Conservation (phyloP, 2,113 vertebrate species). For the Sceloporus undulatus region DNA sequence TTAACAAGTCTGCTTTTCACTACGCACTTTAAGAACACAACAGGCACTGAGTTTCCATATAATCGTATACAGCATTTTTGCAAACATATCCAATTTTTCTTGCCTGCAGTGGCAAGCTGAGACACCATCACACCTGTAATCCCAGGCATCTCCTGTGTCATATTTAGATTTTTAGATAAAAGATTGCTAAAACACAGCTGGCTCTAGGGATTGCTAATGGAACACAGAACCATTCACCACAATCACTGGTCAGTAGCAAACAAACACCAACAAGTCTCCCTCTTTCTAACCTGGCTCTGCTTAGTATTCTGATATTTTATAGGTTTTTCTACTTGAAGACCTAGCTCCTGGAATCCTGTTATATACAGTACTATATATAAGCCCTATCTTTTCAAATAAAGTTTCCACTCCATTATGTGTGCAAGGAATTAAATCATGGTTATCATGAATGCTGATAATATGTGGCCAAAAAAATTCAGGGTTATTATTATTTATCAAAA, state of each 20-base stretch:
- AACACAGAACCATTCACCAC: constrained; percentile 21
- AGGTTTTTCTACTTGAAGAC: not conserved
- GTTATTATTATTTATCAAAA: not conserved
- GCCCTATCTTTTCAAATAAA: not conserved
- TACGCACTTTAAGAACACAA: constrained; percentile 61
- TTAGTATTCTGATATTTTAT: not conserved
- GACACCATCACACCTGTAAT: constrained; percentile 55
- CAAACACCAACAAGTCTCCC: constrained; percentile 25
- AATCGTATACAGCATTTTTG: not conserved
- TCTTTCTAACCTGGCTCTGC: not conserved
- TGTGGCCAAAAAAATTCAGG: not conserved
- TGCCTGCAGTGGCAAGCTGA: constrained; percentile 56
- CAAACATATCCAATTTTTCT: constrained; percentile 55
- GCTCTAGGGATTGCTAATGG: constrained; percentile 41
- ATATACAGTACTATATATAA: constrained; percentile 19
- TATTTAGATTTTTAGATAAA: constrained; percentile 43
- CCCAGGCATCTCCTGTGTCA: constrained; percentile 60
- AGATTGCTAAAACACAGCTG: not conserved
- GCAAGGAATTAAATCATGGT: not conserved
- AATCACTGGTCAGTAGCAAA: constrained; percentile 42
- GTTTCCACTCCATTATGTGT: constrained; percentile 19
- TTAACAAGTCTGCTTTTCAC: constrained; percentile 60
- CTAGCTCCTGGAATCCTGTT: constrained; percentile 17
- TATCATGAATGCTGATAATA: not conserved
- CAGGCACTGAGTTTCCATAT: constrained; percentile 38